phyloP scores from a whole-genome alignment of 2,113 vertebrate species.

The Colius striatus region DNA sequence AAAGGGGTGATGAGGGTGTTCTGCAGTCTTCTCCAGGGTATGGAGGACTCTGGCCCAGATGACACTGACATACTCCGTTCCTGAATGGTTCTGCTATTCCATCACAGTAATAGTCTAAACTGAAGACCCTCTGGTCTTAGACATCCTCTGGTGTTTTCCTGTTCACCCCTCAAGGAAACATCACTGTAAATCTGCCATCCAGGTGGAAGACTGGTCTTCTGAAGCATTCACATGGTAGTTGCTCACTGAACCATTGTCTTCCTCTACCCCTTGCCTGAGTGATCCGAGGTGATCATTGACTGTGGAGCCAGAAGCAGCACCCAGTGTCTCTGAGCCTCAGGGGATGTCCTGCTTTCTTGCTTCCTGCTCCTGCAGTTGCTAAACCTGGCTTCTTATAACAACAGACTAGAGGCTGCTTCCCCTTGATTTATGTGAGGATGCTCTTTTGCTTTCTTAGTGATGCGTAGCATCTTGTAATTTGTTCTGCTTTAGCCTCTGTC shows the following conservation, averaged over 20 bases:
- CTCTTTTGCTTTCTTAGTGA: not conserved
- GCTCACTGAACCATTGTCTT: not conserved
- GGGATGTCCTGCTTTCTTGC: not conserved
- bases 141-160: not conserved
- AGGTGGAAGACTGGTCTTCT: not conserved
- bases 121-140: not conserved
- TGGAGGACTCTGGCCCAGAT: not conserved
- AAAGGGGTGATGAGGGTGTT: not conserved
- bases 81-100: not conserved
- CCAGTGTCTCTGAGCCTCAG: not conserved
- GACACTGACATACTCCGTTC: no score
- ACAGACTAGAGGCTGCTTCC: not conserved
- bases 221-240: not conserved
- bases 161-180: not conserved
- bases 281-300: not conserved
- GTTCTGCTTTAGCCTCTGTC: not conserved
- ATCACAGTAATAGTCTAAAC: not conserved
- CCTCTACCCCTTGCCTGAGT: not conserved
- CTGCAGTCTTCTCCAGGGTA: fast-evolving
- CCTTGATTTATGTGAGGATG: not conserved
- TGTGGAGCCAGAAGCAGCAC: not conserved
- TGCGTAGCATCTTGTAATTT: not conserved
- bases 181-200: not conserved
- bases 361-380: not conserved
- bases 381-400: not conserved